phyloP scores from a whole-genome alignment of 2,888 invertebrate genomes.

The Eristalis tenax region DNA sequence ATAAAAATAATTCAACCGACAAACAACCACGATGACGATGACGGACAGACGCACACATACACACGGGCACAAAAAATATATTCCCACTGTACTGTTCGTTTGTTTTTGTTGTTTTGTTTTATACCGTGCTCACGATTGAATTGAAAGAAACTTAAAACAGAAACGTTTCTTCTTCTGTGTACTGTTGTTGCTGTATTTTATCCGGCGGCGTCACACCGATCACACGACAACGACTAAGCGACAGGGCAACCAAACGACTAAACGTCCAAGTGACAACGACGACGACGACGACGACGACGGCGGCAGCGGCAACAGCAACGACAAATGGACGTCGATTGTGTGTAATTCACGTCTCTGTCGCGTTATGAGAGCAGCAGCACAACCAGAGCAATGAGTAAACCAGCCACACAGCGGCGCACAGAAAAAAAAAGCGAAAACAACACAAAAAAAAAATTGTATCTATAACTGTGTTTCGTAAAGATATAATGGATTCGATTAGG shows the following conservation, averaged over 20 bases:
- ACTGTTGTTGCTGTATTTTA: constrained; percentile 27
- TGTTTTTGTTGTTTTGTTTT: background rate
- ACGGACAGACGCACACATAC: constrained; percentile 40
- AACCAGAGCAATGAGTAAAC: background rate
- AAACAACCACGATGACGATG: constrained; percentile 21
- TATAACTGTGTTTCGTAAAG: constrained; percentile 54
- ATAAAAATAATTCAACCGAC: constrained; percentile 18
- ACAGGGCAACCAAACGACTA: constrained; percentile 3
- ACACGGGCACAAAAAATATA: constrained; percentile 24
- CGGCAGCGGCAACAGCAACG: background rate
- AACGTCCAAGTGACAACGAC: background rate
- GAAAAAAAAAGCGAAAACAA: background rate
- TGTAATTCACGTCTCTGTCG: constrained; percentile 58
- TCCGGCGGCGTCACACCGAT: constrained; percentile 66
- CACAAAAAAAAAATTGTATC: constrained; percentile 50
- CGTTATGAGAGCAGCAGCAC: constrained; percentile 59
- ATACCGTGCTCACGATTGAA: constrained; percentile 1
- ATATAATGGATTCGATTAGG: constrained; percentile 60
- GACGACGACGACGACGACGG: constrained; percentile 22
- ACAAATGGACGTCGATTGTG: constrained; percentile 16
- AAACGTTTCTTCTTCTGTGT: constrained; percentile 23
- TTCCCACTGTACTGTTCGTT: constrained; percentile 52
- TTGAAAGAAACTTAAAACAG: constrained; percentile 5
- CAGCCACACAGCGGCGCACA: background rate
- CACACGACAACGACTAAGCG: constrained; percentile 1